Conservation (phyloP, 2,113 vertebrate species). For the Paramisgurnus dabryanus region DNA sequence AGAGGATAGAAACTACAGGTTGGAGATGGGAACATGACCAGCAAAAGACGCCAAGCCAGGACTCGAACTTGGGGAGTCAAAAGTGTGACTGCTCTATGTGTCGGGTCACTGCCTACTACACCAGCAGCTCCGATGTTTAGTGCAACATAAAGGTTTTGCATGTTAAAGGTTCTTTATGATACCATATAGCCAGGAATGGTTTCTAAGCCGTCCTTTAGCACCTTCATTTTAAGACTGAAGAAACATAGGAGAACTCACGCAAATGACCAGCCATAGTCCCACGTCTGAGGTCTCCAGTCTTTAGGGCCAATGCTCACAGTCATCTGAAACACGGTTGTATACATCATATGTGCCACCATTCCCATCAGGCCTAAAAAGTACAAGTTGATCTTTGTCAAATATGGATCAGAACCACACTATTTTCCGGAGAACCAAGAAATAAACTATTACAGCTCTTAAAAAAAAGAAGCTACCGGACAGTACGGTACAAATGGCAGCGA, state of each 20-base stretch:
- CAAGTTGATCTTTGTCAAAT: background rate
- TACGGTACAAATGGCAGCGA: constrained; percentile 81
- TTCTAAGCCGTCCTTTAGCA: too few species aligned
- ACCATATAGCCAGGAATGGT: too few species aligned
- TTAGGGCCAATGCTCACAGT: constrained; percentile 84
- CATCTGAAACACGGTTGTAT: constrained; percentile 85
- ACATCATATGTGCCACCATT: constrained; percentile 88
- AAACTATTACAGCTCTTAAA: background rate
- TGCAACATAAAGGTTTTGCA: too few species aligned
- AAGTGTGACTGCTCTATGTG: too few species aligned
- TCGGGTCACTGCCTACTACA: too few species aligned
- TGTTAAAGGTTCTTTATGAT: too few species aligned
- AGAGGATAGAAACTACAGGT: too few species aligned
- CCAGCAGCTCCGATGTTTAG: too few species aligned
- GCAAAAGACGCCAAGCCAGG: too few species aligned
- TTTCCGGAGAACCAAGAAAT: background rate
- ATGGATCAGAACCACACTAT: background rate
- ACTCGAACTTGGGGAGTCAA: too few species aligned
- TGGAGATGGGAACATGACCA: too few species aligned
- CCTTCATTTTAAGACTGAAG: too few species aligned
- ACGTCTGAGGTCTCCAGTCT: constrained; percentile 83
- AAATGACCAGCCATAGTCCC: constrained; percentile 84
- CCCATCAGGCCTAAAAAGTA: constrained; percentile 75
- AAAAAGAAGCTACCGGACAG: constrained; percentile 65
- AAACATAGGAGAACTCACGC: constrained; percentile 60